Percentiles rank a stretch among this genome's conserved stretches.
Conservation (phyloP, 2,113 vertebrate species). For the Cyanoramphus novaezelandiae region DNA sequence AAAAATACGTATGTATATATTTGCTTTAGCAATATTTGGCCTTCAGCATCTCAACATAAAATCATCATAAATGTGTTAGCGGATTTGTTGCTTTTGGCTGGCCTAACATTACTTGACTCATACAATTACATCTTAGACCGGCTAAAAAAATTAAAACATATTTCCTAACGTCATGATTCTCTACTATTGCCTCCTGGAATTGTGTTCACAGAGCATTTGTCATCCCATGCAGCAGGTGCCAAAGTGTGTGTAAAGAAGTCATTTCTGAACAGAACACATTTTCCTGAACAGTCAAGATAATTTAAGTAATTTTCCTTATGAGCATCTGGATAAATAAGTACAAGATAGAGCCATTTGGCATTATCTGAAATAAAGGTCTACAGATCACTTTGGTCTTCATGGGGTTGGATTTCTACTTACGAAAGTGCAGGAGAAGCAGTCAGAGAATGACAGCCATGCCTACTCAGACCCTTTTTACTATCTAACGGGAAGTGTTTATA, state of each 20-base stretch:
- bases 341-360: not conserved
- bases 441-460: not conserved
- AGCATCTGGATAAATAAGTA: not conserved
- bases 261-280: not conserved
- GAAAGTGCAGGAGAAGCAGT: not conserved
- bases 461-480: not conserved
- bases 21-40: not conserved
- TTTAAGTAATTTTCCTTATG: not conserved
- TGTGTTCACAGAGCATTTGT: not conserved
- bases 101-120: not conserved
- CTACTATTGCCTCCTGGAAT: not conserved
- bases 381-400: not conserved
- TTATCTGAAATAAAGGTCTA: not conserved
- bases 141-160: not conserved
- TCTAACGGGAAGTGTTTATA: not conserved
- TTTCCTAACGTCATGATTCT: not conserved
- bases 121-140: not conserved
- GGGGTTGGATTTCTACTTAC: not conserved
- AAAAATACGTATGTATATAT: not conserved
- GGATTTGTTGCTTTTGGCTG: not conserved
- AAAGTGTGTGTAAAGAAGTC: not conserved
- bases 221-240: fast-evolving
- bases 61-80: not conserved
- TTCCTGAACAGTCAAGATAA: not conserved
- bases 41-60: not conserved